Percentiles rank a stretch among this genome's conserved stretches.
Conservation (phyloP, 1,140 invertebrate species). For the Rhopalosiphum padi region DNA sequence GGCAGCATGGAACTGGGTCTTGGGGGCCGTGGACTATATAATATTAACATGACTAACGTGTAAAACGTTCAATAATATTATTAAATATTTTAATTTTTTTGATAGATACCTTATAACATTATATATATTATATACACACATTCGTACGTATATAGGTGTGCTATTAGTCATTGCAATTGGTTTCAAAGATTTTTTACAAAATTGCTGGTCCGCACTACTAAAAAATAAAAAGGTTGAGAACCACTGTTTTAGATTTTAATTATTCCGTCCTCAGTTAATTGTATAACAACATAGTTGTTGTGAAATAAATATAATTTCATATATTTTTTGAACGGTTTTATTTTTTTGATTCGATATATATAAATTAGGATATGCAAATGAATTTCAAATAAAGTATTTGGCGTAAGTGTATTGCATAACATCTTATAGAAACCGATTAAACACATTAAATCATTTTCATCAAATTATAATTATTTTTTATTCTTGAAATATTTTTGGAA, state of each 20-base stretch:
- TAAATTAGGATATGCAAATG: neutral
- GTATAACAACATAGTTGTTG: slow-evolving; percentile 2
- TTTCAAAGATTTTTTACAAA: too few relatives aligned
- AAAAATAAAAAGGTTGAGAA: too few relatives aligned
- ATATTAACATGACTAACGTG: too few relatives aligned
- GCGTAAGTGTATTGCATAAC: neutral
- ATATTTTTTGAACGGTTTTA: slow-evolving; percentile 23
- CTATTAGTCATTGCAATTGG: too few relatives aligned
- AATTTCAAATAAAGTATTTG: neutral
- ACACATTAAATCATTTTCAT: neutral
- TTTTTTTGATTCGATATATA: neutral
- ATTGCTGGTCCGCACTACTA: too few relatives aligned
- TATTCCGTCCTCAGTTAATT: slow-evolving; percentile 25
- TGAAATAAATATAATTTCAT: neutral
- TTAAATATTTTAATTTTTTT: too few relatives aligned
- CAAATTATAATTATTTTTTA: neutral
- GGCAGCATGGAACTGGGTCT: too few relatives aligned
- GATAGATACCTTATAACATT: too few relatives aligned
- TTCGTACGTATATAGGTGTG: too few relatives aligned
- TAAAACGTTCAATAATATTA: too few relatives aligned
- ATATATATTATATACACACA: too few relatives aligned
- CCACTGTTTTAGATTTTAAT: neutral
- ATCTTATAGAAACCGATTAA: neutral
- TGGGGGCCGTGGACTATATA: too few relatives aligned
- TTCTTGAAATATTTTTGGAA: neutral